Evolutionary conservation across 2,888 invertebrate species (phyloP).

Genomic region (Nipponacmea schrenckii): DNA sequence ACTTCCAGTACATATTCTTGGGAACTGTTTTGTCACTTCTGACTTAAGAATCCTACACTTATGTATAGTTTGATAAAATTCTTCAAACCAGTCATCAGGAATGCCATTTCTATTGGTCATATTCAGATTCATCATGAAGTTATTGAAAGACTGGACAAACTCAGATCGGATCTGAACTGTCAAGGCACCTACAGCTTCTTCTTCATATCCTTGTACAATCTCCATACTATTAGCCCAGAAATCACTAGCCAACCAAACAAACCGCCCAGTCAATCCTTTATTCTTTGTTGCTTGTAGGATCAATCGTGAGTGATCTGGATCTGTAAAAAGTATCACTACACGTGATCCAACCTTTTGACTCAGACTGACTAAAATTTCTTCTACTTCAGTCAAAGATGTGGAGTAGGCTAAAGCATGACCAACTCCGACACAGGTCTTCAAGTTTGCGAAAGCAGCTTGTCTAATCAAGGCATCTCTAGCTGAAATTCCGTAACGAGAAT

Average conservation of each 20-base stretch:
- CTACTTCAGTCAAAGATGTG: constrained; percentile 44
- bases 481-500: constrained; percentile 55
- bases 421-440: constrained; percentile 50
- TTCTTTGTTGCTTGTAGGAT: constrained; percentile 62
- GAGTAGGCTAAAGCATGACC: constrained; percentile 46
- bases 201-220: constrained; percentile 50
- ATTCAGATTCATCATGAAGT: constrained; percentile 57
- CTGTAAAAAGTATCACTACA: constrained; percentile 65
- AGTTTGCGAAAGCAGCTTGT: constrained; percentile 34
- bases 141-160: constrained; percentile 54
- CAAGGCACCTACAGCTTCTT: constrained; percentile 58
- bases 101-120: constrained; percentile 60
- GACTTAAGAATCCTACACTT: constrained; percentile 62
- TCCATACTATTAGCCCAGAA: constrained; percentile 51
- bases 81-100: constrained; percentile 68
- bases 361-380: constrained; percentile 43
- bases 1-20: constrained; percentile 52
- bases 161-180: constrained; percentile 56
- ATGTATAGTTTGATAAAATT: constrained; percentile 64
- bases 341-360: constrained; percentile 51
- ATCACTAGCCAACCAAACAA: constrained; percentile 62
- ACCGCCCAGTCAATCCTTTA: constrained; percentile 50
- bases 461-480: constrained; percentile 56
- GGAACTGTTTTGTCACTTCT: constrained; percentile 47
- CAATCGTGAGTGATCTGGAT: constrained; percentile 51